Conservation (phyloP, 1,140 invertebrate species). For the Lysiphlebus fabarum region DNA sequence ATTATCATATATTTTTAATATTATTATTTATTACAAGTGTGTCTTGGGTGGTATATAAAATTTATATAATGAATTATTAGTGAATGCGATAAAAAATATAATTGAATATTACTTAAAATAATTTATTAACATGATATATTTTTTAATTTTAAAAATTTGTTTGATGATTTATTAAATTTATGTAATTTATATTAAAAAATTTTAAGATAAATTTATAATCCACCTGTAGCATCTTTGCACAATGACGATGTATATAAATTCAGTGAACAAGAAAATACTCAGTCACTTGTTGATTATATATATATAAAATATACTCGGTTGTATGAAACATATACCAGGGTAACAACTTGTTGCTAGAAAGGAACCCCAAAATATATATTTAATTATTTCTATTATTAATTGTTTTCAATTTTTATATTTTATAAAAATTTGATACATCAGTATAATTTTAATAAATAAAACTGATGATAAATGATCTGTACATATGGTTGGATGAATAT, state of each 20-base stretch:
- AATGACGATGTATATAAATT: slow-evolving; percentile 45
- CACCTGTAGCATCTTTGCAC: slow-evolving; percentile 46
- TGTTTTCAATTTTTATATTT: neutral
- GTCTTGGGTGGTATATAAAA: too few relatives aligned
- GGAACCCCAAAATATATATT: too few relatives aligned
- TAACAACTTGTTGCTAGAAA: slow-evolving; percentile 46
- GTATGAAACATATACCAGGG: slow-evolving; percentile 26
- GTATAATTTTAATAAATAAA: too few relatives aligned
- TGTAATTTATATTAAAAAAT: neutral
- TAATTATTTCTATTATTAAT: too few relatives aligned
- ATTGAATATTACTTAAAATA: neutral
- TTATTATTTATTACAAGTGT: neutral
- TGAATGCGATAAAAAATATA: neutral
- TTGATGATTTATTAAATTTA: neutral
- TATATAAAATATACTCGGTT: slow-evolving; percentile 37
- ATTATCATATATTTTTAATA: neutral
- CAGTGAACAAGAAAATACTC: slow-evolving; percentile 35
- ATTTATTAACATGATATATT: neutral
- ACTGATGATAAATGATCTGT: too few relatives aligned
- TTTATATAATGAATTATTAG: neutral
- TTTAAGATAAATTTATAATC: slow-evolving; percentile 28
- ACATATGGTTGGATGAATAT: too few relatives aligned
- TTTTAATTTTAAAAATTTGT: too few relatives aligned
- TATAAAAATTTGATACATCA: neutral
- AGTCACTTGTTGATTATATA: slow-evolving; percentile 49